phyloP scores from a whole-genome alignment of 2,888 invertebrate species.

The Mesodorylaimus sp. region DNA sequence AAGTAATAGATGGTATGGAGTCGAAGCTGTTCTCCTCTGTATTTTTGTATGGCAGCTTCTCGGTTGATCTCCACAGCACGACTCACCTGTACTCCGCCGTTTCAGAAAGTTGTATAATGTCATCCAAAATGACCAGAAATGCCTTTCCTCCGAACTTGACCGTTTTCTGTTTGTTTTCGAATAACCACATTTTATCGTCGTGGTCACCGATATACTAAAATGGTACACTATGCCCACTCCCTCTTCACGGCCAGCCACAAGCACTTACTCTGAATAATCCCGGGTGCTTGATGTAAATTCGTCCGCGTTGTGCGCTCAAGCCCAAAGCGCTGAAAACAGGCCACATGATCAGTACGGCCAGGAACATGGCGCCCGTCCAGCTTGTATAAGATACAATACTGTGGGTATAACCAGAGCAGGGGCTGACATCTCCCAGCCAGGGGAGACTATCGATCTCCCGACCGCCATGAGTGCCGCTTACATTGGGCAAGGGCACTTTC shows the following conservation, averaged over 20 bases:
- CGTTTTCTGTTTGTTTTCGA: slow-evolving; percentile 46
- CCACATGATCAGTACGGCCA: background rate
- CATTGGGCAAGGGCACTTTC: too few relatives aligned
- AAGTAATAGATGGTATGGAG: too few relatives aligned
- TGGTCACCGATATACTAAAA: slow-evolving; percentile 52
- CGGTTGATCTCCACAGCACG: too few relatives aligned
- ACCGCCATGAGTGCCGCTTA: too few relatives aligned
- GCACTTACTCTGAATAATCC: slow-evolving; percentile 44
- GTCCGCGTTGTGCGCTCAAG: slow-evolving; percentile 52
- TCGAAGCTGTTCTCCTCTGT: too few relatives aligned
- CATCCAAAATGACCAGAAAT: slow-evolving; percentile 56
- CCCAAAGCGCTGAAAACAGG: slow-evolving; percentile 40
- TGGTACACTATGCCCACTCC: background rate
- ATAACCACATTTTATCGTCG: slow-evolving; percentile 61
- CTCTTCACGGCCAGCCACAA: background rate
- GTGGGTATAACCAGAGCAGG: too few relatives aligned
- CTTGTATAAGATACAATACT: too few relatives aligned
- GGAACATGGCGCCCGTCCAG: too few relatives aligned
- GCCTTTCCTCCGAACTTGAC: slow-evolving; percentile 46
- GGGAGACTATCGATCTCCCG: too few relatives aligned
- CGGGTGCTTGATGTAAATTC: slow-evolving; percentile 56
- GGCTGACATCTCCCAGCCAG: too few relatives aligned
- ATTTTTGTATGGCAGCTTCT: too few relatives aligned
- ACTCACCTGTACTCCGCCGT: slow-evolving; percentile 47
- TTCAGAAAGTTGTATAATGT: slow-evolving; percentile 52